Evolutionary conservation across 2,888 invertebrate species (phyloP).

Genomic region (Hofmannophila pseudospretella): DNA sequence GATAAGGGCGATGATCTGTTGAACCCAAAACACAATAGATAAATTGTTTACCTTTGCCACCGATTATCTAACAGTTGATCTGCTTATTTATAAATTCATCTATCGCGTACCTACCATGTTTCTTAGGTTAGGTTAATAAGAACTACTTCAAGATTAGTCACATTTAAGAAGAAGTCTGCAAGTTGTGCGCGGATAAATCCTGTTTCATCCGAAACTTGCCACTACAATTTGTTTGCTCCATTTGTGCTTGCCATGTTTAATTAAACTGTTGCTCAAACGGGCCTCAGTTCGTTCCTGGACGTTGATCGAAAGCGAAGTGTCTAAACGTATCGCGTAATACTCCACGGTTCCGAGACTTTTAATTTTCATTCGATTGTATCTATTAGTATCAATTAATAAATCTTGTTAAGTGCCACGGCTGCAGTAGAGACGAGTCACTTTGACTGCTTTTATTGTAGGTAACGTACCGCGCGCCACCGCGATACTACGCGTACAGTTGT

Average conservation of each 20-base stretch:
- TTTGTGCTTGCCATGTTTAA: slow-evolving; percentile 55
- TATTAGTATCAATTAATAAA: slow-evolving; percentile 2
- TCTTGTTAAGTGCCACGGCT: slow-evolving; percentile 6
- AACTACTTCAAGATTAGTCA: slow-evolving; percentile 1
- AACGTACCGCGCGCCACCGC: no score
- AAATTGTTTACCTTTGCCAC: neutral
- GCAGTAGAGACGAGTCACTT: slow-evolving; percentile 18
- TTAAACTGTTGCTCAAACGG: slow-evolving; percentile 43
- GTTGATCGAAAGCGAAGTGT: slow-evolving; percentile 28
- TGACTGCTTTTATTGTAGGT: slow-evolving; percentile 8
- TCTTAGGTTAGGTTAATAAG: no score
- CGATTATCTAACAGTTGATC: no score
- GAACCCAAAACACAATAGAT: neutral
- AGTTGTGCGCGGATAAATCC: slow-evolving; percentile 61
- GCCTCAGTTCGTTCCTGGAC: slow-evolving; percentile 46
- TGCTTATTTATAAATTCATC: neutral
- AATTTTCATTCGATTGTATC: slow-evolving; percentile 11
- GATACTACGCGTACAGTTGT: slow-evolving; percentile 42
- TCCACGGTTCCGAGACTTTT: slow-evolving; percentile 5
- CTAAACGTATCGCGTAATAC: slow-evolving; percentile 13
- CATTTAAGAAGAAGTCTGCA: slow-evolving; percentile 1
- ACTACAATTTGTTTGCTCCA: slow-evolving; percentile 51
- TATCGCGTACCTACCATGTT: neutral
- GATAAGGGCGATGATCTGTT: neutral
- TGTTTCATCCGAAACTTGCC: slow-evolving; percentile 66